Percentiles rank a stretch among this genome's conserved stretches.
phyloP scores from a whole-genome alignment of 92 coral and sea anemone species.

The Meandrina meandrites region DNA sequence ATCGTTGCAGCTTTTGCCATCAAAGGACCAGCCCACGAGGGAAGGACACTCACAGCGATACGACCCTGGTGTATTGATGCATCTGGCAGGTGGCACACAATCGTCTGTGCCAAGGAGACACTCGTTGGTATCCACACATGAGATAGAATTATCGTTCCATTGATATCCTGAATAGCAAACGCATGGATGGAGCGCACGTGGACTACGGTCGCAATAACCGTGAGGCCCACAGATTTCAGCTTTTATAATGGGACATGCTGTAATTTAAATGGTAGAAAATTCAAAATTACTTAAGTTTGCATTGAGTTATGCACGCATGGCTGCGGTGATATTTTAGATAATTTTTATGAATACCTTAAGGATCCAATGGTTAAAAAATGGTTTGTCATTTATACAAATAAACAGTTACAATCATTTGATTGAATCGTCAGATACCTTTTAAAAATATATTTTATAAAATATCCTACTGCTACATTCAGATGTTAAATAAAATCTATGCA shows the following conservation, averaged over 20 bases:
- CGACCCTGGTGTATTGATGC: slow-evolving; percentile 64
- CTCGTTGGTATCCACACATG: slow-evolving; percentile 54
- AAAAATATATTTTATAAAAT: too few species aligned
- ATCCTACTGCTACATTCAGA: too few species aligned
- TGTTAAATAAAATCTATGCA: too few species aligned
- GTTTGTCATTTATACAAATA: too few species aligned
- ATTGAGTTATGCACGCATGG: too few species aligned
- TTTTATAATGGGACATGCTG: slow-evolving; percentile 54
- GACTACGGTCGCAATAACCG: slow-evolving; percentile 53
- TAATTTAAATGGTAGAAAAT: background rate
- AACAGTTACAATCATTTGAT: too few species aligned
- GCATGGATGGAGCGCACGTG: slow-evolving; percentile 43
- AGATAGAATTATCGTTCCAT: slow-evolving; percentile 38
- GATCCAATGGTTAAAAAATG: too few species aligned
- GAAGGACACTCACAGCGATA: slow-evolving; percentile 67
- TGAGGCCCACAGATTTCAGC: slow-evolving; percentile 54
- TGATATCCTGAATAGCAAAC: slow-evolving; percentile 55
- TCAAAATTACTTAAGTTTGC: too few species aligned
- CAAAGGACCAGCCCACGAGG: slow-evolving; percentile 69
- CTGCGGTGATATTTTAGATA: too few species aligned
- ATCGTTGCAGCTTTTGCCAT: slow-evolving; percentile 62
- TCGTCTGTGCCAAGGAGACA: slow-evolving; percentile 42
- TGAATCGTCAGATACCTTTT: too few species aligned
- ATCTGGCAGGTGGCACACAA: slow-evolving; percentile 58
- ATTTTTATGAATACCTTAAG: too few species aligned